Base-by-base conservation (phyloP, 2,888 invertebrate species). In the Sphaerolaimus hirsutus region DNA sequence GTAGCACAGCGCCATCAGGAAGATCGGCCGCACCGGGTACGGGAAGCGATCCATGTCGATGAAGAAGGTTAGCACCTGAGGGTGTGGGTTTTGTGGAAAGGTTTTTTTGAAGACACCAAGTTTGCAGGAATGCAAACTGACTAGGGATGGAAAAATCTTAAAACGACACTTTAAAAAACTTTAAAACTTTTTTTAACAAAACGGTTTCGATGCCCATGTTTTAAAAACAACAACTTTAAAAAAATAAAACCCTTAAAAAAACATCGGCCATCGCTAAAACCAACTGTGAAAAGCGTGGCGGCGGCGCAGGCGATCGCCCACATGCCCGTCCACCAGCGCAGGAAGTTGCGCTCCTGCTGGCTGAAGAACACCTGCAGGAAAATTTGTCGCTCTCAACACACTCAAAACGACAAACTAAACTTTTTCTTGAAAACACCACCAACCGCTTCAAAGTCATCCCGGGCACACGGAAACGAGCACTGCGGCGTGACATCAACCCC, bases 21-120 rank as follows among this genome's bases (percentile, higher is more conserved):
- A 84, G 61, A 97, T 93, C 26, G 93, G 91, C 27, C 91, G 73
- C 69, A 93, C 91, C 49, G 93, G 93, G 70, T 93, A 93, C 47
- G 65, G 63, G 58, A 71, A 72, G 35, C 72, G 56, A 26, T 82
- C 78, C 64, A 83, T 79, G 75, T 97, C 93, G 65, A 93, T 84
- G 61, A 87, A 75, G 73, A 91, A 93, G 45, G 93, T 93, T 65
- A 80, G 78, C 60, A 93, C 77, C n/a, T n/a, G n/a, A n/a, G n/a
- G n/a, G n/a, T n/a, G n/a, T n/a, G n/a, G n/a, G n/a, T n/a, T n/a
- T n/a, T n/a, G n/a, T n/a, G n/a, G n/a, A n/a, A n/a, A n/a, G n/a
- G n/a, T n/a, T n/a, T n/a, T n/a, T n/a, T n/a, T n/a, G n/a, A n/a
- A n/a, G n/a, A n/a, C n/a, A n/a, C n/a, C n/a, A n/a, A n/a, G n/a